Percentiles rank a stretch among this genome's conserved stretches.
Evolutionary conservation across 2,797 vertebrate genomes (phyloP).

Genomic region (Lutjanus campechanus): DNA sequence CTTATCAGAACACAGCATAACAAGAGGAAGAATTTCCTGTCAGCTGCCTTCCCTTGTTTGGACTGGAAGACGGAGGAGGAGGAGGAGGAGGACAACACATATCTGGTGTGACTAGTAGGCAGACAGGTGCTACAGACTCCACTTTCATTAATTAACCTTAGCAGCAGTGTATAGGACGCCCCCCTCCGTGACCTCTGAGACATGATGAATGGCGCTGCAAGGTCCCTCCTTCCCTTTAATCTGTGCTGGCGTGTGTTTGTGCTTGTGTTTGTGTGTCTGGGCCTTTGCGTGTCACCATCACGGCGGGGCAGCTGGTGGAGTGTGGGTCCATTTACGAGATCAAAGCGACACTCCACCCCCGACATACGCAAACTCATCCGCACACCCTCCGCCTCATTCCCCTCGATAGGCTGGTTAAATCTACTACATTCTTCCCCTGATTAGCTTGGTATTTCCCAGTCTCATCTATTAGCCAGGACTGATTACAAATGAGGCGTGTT

Average conservation of each 20-base stretch:
- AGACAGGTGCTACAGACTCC: constrained; percentile 80
- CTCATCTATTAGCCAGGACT: constrained; percentile 61
- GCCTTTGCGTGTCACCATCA: constrained; percentile 50
- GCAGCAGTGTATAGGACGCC: constrained; percentile 64
- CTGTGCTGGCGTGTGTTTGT: constrained; percentile 44
- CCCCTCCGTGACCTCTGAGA: constrained; percentile 73
- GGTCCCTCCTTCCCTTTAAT: constrained; percentile 77
- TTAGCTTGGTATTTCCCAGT: constrained; percentile 69
- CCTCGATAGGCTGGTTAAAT: constrained; percentile 53
- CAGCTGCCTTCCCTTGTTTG: constrained; percentile 76
- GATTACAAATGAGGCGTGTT: constrained; percentile 71
- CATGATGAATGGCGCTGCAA: constrained; percentile 75
- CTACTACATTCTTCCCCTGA: constrained; percentile 61
- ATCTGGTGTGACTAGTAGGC: constrained; percentile 50
- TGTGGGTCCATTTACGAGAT: constrained; percentile 78
- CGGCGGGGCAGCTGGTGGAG: constrained; percentile 72
- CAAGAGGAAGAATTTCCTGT: constrained; percentile 73
- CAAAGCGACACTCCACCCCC: constrained; percentile 70
- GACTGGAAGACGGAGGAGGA: constrained; percentile 30
- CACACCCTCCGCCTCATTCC: constrained; percentile 40
- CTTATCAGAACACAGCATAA: constrained; percentile 72
- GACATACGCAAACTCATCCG: constrained; percentile 49
- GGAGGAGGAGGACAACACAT: constrained; percentile 47
- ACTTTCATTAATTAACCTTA: constrained; percentile 85
- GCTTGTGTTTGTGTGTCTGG: constrained; percentile 44